Conservation (phyloP, 2,888 invertebrate genomes). For the Ophion slaviceki region DNA sequence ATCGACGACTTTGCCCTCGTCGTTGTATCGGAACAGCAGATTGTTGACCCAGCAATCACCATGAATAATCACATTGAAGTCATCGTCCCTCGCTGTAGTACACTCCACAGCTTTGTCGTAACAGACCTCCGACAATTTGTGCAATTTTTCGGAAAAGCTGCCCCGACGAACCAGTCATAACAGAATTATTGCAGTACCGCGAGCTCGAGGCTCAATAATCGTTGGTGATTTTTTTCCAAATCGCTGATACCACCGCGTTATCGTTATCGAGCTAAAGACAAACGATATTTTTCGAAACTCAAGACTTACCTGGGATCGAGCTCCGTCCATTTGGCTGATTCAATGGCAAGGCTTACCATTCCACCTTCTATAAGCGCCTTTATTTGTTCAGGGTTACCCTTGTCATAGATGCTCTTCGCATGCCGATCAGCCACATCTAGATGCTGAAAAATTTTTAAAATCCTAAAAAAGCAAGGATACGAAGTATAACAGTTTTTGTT, state of each 20-base stretch:
- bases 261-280: no score
- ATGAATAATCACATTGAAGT: constrained; percentile 79
- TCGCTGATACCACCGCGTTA: neutral
- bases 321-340: constrained; percentile 73
- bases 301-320: constrained; percentile 68
- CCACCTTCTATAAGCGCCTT: constrained; percentile 60
- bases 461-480: neutral
- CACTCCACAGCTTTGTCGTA: constrained; percentile 60
- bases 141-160: constrained; percentile 68
- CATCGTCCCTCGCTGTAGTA: constrained; percentile 50
- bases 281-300: neutral
- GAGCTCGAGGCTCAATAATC: neutral
- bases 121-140: constrained; percentile 56
- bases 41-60: constrained; percentile 81
- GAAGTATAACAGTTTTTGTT: no score
- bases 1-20: constrained; percentile 69
- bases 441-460: constrained; percentile 65
- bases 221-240: neutral
- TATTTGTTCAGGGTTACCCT: constrained; percentile 56
- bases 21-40: constrained; percentile 79
- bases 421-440: constrained; percentile 69
- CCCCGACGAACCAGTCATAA: neutral
- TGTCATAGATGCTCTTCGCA: constrained; percentile 67
- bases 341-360: constrained; percentile 63
- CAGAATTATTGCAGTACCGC: neutral